Evolutionary conservation across 1,140 invertebrate genomes (phyloP).

Genomic region (Cotesia chilonis): DNA sequence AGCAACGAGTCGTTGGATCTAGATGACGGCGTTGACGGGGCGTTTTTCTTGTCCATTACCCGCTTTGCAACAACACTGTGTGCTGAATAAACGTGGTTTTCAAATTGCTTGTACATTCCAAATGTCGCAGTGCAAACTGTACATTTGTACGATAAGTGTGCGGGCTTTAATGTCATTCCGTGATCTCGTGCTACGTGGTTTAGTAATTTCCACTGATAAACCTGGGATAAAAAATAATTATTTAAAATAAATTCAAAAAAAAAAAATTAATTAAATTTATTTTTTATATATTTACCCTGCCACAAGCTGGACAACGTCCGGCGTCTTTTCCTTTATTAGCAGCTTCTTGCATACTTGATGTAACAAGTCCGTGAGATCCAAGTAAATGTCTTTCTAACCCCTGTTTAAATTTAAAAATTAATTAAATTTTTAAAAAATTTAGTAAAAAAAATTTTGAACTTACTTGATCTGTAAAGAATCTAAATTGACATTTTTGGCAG

Average conservation of each 20-base stretch:
- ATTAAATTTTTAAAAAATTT: constrained; percentile 11
- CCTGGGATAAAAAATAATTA: constrained; percentile 66
- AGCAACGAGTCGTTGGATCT: constrained; percentile 75
- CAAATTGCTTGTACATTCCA: constrained; percentile 94
- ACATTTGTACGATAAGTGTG: constrained; percentile 92
- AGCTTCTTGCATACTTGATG: constrained; percentile 94
- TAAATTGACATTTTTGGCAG: constrained; percentile 94
- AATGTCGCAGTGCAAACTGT: constrained; percentile 94
- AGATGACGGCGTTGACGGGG: constrained; percentile 63
- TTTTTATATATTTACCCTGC: constrained; percentile 71
- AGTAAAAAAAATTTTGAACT: constrained; percentile 26
- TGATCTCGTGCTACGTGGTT: constrained; percentile 92
- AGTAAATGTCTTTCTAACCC: constrained; percentile 91
- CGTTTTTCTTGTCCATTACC: constrained; percentile 79
- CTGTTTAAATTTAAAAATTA: constrained; percentile 59
- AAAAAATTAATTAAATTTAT: constrained; percentile 22
- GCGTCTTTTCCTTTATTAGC: constrained; percentile 94
- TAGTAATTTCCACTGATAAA: constrained; percentile 91
- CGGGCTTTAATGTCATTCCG: constrained; percentile 88
- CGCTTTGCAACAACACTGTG: constrained; percentile 86
- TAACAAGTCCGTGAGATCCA: constrained; percentile 92
- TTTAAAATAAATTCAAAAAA: constrained; percentile 18
- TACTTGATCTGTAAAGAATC: constrained; percentile 80
- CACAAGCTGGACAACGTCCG: constrained; percentile 91
- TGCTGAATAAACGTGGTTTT: constrained; percentile 92